Evolutionary conservation across 2,888 invertebrate species (phyloP), one percentile per base, ranked within the genome.

Genomic region (Frankliniella fusca): DNA sequence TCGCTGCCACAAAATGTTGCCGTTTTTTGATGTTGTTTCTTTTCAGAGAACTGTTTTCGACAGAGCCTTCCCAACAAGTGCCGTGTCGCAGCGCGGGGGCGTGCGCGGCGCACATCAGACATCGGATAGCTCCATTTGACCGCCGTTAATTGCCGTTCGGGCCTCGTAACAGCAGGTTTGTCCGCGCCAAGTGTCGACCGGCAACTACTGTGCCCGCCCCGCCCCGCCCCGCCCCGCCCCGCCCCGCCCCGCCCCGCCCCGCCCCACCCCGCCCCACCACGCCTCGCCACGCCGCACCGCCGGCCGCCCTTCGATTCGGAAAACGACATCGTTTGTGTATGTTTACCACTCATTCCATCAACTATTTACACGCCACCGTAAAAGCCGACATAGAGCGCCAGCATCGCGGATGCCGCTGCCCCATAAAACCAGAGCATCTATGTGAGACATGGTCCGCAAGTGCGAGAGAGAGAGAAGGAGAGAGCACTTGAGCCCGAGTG

Each of bases 271-370:
- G 23, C 23, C 10, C 23, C 70, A 11, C n/a, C 70, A n/a, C 23
- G n/a, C 65, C n/a, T 7, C n/a, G 70, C 23, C 70, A 3, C 70
- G 23, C 70, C 65, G n/a, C 65, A n/a, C 20, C n/a, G 65, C 54
- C 54, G 11, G 54, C 65, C 70, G 70, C 70, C 70, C 23, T 76
- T 76, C 70, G 70, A 76, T 76, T 27, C 70, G 70, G 23, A 23
- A 23, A 23, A 76, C 70, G 70, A 76, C 70, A 76, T 76, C 70
- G 70, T 76, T 76, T 76, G 70, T 76, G 70, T 76, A 76, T 76
- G 70, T 76, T 76, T 76, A 76, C 70, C 70, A 76, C 70, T 76
- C 70, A 76, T 76, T 76, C 70, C 70, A 76, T 76, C 70, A 76
- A 76, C 70, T 76, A 76, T 76, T 76, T 76, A 76, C 70, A 27